Conservation (phyloP, 2,888 invertebrate species). For the Lepidochrysops patricia region DNA sequence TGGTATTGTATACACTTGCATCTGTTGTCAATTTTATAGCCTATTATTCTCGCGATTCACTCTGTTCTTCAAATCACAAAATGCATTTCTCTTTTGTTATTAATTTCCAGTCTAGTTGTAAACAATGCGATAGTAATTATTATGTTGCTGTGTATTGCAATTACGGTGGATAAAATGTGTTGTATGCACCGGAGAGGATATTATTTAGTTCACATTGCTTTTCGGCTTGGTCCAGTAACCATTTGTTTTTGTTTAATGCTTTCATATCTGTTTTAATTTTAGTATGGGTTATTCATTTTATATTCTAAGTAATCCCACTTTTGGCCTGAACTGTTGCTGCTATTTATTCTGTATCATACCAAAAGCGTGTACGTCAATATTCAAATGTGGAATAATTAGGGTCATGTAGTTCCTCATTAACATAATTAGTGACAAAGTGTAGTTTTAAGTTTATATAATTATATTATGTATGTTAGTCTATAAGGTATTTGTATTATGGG, state of each 20-base stretch:
- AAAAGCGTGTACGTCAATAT: not conserved
- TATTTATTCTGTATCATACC: not conserved
- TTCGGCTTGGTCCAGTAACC: not conserved
- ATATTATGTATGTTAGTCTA: too few relatives aligned
- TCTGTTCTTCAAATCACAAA: not conserved
- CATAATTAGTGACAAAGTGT: too few relatives aligned
- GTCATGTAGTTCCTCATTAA: not conserved
- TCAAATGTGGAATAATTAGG: constrained; percentile 9
- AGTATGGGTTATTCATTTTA: not conserved
- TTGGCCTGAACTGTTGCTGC: not conserved
- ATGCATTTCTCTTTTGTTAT: not conserved
- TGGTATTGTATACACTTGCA: too few relatives aligned
- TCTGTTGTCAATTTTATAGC: not conserved
- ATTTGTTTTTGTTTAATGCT: not conserved
- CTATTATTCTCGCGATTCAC: not conserved
- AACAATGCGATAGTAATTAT: not conserved
- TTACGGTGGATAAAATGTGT: not conserved
- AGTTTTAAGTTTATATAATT: too few relatives aligned
- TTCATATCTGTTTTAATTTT: not conserved
- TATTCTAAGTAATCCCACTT: not conserved
- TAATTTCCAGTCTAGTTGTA: not conserved
- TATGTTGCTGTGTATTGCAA: not conserved
- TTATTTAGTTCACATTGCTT: not conserved
- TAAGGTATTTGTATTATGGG: too few relatives aligned
- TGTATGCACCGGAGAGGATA: not conserved